Conservation (phyloP, 2,113 vertebrate genomes). For the Plectropomus leopardus region DNA sequence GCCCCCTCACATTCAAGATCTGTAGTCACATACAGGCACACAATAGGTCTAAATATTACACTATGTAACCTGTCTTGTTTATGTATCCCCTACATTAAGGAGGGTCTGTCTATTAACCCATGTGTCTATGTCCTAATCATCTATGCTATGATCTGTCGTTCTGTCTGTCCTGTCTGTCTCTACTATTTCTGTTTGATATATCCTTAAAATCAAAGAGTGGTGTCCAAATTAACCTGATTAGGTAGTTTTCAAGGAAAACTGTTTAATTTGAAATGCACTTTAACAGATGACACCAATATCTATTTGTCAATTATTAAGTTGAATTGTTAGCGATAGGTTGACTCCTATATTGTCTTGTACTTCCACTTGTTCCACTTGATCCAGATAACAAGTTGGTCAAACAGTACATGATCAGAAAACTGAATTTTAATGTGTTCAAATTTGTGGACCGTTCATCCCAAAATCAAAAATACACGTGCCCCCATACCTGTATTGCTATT, state of each 20-base stretch:
- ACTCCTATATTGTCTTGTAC: neutral
- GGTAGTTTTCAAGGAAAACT: slow-evolving; percentile 23
- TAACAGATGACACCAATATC: slow-evolving; percentile 39
- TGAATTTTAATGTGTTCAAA: neutral
- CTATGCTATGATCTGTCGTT: slow-evolving; percentile 46
- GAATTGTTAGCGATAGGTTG: slow-evolving; percentile 5
- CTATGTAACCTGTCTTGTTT: slow-evolving; percentile 45
- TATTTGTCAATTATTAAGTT: slow-evolving; percentile 8
- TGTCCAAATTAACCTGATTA: slow-evolving; percentile 23
- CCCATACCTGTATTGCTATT: too few species aligned
- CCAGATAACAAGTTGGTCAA: neutral
- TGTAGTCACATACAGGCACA: slow-evolving; percentile 1
- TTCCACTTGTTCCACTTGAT: slow-evolving; percentile 7
- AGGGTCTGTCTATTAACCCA: slow-evolving; percentile 12
- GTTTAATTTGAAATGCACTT: slow-evolving; percentile 52
- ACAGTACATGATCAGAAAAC: neutral
- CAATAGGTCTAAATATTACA: slow-evolving; percentile 17
- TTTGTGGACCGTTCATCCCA: too few species aligned
- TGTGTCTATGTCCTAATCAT: slow-evolving; percentile 45
- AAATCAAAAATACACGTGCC: too few species aligned
- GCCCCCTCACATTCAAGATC: slow-evolving; percentile 11
- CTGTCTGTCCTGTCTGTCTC: slow-evolving; percentile 45
- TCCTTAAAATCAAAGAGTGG: slow-evolving; percentile 13
- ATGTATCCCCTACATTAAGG: slow-evolving; percentile 25
- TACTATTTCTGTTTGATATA: slow-evolving; percentile 6